Base-by-base conservation (phyloP, 2,113 vertebrate species). In the Sisor rabdophorus region DNA sequence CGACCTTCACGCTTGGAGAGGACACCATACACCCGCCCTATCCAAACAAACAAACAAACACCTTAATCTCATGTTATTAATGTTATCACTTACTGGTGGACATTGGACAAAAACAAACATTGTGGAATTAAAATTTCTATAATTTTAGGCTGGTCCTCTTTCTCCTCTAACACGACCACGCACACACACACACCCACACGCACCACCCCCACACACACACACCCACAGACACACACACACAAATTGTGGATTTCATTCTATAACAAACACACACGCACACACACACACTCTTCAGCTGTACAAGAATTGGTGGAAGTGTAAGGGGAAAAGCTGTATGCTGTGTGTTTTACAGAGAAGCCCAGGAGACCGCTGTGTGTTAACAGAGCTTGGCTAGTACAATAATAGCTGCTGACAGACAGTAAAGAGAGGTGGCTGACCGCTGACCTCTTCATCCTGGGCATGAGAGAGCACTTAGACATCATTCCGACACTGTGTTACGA, bases 11-110 rank as follows among this genome's bases (percentile, higher is more conserved):
- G 87, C 80, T 93, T 97, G 11, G 95, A 96, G 83, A 99, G 81
- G 0, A 99, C 97, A 0, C 91, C 95, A 0, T 98, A 99, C 11
- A 98, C 93, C 32, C 94, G 92, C 52, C 97, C 97, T 99, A 88
- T 48, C 59, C 61, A 71, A n/a, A 71, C 28, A 71, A 24, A 78
- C 55, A 71, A 40, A 71, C 52, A 69, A 22, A 55, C 69, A 73
- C 59, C 47, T 50, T 11, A 68, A 48, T 16, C 47, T 28, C 50
- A 24, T 50, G 24, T 28, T 24, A 68, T 68, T 17, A 67, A 67
- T 67, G 44, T 52, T 24, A 68, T 68, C 24, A 68, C 3, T 28
- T 28, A 19, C 24, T 52, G 16, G 28, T 44, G 44, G 10, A 40
- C 19, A 64, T 40, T 1, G 20, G 19, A 20, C 30, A 69, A 30